Evolutionary conservation across 2,888 invertebrate genomes (phyloP), one percentile per base, ranked within the genome.

Genomic region (Biston stratarius): DNA sequence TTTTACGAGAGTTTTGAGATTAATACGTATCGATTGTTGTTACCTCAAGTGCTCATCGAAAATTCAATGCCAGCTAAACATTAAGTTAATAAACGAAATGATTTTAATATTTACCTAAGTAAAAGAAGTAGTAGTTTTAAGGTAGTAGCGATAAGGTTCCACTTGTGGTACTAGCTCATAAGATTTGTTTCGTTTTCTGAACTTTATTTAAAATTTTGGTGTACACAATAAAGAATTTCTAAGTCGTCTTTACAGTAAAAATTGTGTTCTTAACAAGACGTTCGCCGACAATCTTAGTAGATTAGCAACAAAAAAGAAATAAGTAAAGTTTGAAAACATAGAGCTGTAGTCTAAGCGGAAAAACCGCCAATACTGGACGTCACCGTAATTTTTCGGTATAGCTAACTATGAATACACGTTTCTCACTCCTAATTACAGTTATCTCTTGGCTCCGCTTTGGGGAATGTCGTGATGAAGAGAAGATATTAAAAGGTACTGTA

Each of bases 381-480:
- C 79, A 73, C 64, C 78, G 78, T 77, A 73, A 78, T 64, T 72
- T 71, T 75, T 72, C 12, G 66, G 74, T 24, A 24, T 24, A 24
- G 24, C 24, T 24, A 24, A 24, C 77, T 67, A 81, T 81, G 80
- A 71, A 67, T 57, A 66, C 69, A 49, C 65, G 64, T 62, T 72
- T 71, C 24, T 52, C 75, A 74, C 71, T 82, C 67, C 73, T 80
- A 49, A 64, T 81, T 53, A 69, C 83, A 67, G 61, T 78, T 47
- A 61, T 67, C 58, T 72, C 67, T 62, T 78, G 75, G 72, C 69
- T 84, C 51, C 78, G 78, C 42, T 52, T 56, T 52, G 80, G 73
- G 63, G 67, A 75, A 59, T 86, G 90, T 73, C 83, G 91, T 71
- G 93, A 94, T 74, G 93, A 94, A 78, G 93, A 93, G 12, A 92